Base-by-base conservation (phyloP, 2,113 vertebrate species). In the Poecile atricapillus region DNA sequence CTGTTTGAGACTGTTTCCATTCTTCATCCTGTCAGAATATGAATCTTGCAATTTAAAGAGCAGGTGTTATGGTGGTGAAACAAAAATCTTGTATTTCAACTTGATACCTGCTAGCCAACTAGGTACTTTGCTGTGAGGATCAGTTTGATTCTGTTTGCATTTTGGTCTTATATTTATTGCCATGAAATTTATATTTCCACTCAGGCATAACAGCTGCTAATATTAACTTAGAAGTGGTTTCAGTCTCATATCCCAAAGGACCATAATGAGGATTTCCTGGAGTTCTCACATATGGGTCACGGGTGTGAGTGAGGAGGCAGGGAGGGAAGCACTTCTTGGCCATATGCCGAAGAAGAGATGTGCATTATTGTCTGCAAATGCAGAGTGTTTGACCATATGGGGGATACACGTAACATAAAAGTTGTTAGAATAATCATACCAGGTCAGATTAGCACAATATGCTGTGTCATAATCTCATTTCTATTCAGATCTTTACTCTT, bases 251-350 rank as follows among this genome's bases (percentile, higher is more conserved):
- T 83, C 92, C 92, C 91, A 52, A 78, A 80, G 80, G 91, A 82
- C 70, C 7, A 76, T 94, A 94, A 95, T 96, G 93, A 97, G 94
- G 90, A 96, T 96, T 94, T 95, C 94, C 93, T 96, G 96, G 88
- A 94, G 85, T 86, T 94, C 93, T 93, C 0, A 14, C 95, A 78
- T 92, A 84, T 81, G 87, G 92, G 91, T 96, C 95, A 94, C 2
- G 63, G 64, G 50, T 86, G 79, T 91, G 73, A 91, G 87, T 75
- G 70, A 87, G 62, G n/a, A 79, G 85, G 14, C 67, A 89, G 79
- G 43, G 70, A 87, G 46, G 77, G 65, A 94, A 89, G 50, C 47
- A 44, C 43, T 83, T 69, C 59, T 70, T 93, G 94, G 49, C 44
- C 33, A 3, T 12, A 5, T 0, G 74, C 84, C 87, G 78, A 49